Percentiles rank a stretch among this genome's conserved stretches.
Conservation (phyloP, 1,140 invertebrate genomes). For the Drosophila kohkoa region DNA sequence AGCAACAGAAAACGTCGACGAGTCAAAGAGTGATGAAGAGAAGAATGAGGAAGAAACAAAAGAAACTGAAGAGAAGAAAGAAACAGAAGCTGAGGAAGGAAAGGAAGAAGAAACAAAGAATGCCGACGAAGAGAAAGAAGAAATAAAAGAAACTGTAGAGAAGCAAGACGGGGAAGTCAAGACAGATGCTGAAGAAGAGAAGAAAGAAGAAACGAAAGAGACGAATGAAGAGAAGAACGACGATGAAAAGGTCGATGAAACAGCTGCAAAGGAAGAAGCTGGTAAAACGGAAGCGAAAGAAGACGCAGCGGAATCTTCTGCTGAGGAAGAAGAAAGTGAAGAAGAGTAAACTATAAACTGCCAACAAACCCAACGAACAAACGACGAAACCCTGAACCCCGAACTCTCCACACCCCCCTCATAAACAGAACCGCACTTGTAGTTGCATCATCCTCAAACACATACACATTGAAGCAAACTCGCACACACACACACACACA, state of each 20-base stretch:
- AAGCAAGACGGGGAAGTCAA: background rate
- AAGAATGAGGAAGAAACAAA: background rate
- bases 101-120: background rate
- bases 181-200: too few relatives aligned
- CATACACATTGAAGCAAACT: conserved; percentile 21
- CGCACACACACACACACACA: conserved; percentile 27
- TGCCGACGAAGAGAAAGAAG: background rate
- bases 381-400: conserved; percentile 8
- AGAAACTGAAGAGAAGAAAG: conserved; percentile 4
- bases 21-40: conserved; percentile 11
- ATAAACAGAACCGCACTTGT: conserved; percentile 15
- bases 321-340: conserved; percentile 36
- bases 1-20: background rate
- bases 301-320: conserved; percentile 8
- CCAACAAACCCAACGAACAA: conserved; percentile 15
- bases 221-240: conserved; percentile 3
- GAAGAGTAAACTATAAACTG: conserved; percentile 44
- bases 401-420: conserved; percentile 29
- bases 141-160: conserved; percentile 16
- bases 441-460: conserved; percentile 29
- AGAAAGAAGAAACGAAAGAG: background rate
- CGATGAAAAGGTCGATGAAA: background rate
- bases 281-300: conserved; percentile 10
- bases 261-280: background rate
- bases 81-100: background rate